Evolutionary conservation across 2,888 invertebrate species (phyloP), one percentile per base, ranked within the genome.

Genomic region (Trichopoda pennipes): DNA sequence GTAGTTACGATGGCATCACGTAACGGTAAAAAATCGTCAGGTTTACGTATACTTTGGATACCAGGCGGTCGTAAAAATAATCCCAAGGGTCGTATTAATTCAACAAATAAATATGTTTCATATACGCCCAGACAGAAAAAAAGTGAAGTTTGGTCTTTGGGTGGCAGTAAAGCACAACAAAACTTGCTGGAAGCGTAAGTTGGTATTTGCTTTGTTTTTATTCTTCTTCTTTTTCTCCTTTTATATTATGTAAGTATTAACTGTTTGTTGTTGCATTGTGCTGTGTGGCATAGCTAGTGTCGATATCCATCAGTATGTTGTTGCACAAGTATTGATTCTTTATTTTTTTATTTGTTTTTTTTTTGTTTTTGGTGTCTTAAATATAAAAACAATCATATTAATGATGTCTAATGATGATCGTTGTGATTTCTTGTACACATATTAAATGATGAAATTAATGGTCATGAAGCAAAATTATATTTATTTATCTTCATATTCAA

Each of bases 31-130:
- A 88, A 80, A 70, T 74, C 87, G 70, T 85, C 87, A 70, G 90
- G 90, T 75, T 85, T 91, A 84, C 90, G 90, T 73, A 87, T 90
- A 53, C 87, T 91, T 73, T 91, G 91, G 91, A 90, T 91, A 87
- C 91, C 91, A 70, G 91, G 89, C 35, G 83, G 89, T 72, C 88
- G 89, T 63, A 88, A 88, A 73, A 87, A 87, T 61, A 87, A 90
- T 84, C 86, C 87, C 51, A 91, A 91, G 85, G 91, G 91, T 56
- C 87, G 86, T 60, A 87, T 86, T 73, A 88, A 87, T 84, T 72
- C 89, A 12, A 90, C 90, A 68, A 88, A 84, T 76, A 91, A 90
- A 80, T 85, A 87, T 61, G 77, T 88, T 56, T 84, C 86, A 16
- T 87, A 90, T 79, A 84, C 86, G 64, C 60, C 69, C 51, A 75